These are phyloP conservation scores for Erpobdella octoculata DNA, from an alignment of 2,888 invertebrate genomes.

Conservation along the genomic window DNA sequence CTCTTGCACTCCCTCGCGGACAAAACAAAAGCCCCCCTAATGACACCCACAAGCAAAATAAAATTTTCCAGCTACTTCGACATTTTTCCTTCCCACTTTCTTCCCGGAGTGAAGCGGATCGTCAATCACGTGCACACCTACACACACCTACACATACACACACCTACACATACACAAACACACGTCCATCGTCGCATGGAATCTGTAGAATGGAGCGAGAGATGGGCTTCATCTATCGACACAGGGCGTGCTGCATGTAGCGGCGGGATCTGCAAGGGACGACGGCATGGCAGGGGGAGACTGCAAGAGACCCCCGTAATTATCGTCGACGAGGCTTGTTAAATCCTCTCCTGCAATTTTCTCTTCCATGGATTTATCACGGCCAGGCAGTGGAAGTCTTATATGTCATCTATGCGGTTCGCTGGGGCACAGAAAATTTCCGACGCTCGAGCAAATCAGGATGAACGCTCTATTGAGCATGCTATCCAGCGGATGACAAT, in stretches of 20 bases:
- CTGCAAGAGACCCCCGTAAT: too few relatives aligned
- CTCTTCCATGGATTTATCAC: constrained; percentile 7
- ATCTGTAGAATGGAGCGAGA: too few relatives aligned
- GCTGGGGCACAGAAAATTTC: background rate
- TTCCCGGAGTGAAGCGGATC: background rate
- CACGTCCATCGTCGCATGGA: too few relatives aligned
- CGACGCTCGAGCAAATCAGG: background rate
- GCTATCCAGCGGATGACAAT: background rate
- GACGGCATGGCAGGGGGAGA: too few relatives aligned
- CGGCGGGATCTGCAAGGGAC: too few relatives aligned
- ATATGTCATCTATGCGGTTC: constrained; percentile 2
- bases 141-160: too few relatives aligned
- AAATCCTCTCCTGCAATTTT: background rate
- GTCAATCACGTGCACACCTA: too few relatives aligned
- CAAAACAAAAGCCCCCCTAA: background rate
- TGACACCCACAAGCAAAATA: constrained; percentile 5
- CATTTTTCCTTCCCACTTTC: background rate
- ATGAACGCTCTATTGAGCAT: constrained; percentile 9
- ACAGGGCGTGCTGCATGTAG: too few relatives aligned
- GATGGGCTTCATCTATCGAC: too few relatives aligned
- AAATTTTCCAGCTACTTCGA: too few relatives aligned
- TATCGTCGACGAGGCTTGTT: background rate
- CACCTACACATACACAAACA: too few relatives aligned
- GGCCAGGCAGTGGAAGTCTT: background rate
- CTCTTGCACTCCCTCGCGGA: background rate